A percentile compares a stretch with the other conserved stretches of the same genome.
These are phyloP conservation scores for Platyura marginata DNA, from an alignment of 1,140 invertebrate genomes.

Conservation along the genomic window DNA sequence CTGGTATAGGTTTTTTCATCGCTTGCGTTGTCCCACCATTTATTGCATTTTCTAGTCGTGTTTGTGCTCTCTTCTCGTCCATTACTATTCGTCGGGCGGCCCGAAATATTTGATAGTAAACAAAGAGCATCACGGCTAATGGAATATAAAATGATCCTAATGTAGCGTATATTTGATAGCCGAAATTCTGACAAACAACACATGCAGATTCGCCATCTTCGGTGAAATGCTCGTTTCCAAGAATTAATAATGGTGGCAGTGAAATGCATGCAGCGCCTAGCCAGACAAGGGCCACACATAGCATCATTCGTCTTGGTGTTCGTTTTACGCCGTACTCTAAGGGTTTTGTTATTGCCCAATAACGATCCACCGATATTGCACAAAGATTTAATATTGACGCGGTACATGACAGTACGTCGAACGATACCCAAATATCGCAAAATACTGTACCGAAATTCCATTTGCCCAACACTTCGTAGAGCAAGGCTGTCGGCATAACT, in stretches of 20 bases:
- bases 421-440: conserved; percentile 73
- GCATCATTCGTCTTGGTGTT: conserved; percentile 63
- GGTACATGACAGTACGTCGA: conserved; percentile 66
- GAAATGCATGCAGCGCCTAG: conserved; percentile 74
- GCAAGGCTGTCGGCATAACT: conserved; percentile 74
- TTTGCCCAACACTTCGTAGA: conserved; percentile 58
- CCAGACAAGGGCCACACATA: conserved; percentile 79
- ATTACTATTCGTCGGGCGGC: conserved; percentile 67
- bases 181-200: conserved; percentile 69
- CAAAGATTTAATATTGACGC: conserved; percentile 85
- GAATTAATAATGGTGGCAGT: conserved; percentile 66
- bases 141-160: conserved; percentile 81
- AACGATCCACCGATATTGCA: conserved; percentile 76
- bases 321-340: conserved; percentile 76
- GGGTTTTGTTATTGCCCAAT: conserved; percentile 81
- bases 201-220: conserved; percentile 45
- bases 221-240: conserved; percentile 62
- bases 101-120: conserved; percentile 81
- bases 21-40: conserved; percentile 42
- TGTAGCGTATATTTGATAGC: conserved; percentile 80
- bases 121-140: conserved; percentile 72
- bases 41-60: conserved; percentile 57
- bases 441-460: conserved; percentile 71
- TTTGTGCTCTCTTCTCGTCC: conserved; percentile 70
- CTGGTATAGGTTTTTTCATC: conserved; percentile 18